phyloP scores from a whole-genome alignment of 1,140 invertebrate genomes.

The Philaenus spumarius region DNA sequence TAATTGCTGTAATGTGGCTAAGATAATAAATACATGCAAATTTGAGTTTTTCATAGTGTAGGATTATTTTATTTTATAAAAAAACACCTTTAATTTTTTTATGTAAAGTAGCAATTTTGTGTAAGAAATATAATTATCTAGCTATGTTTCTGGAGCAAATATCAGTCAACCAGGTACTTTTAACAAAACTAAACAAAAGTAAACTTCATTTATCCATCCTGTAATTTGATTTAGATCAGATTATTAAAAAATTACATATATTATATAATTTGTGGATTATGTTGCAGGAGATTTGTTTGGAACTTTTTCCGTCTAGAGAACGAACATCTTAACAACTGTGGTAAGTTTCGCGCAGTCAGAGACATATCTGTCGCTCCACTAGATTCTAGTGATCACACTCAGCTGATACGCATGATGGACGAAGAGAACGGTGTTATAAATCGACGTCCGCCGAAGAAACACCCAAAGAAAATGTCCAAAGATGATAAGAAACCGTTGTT shows the following conservation, averaged over 20 bases:
- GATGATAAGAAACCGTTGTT: slow-evolving; percentile 23
- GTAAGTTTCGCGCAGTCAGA: slow-evolving; percentile 84
- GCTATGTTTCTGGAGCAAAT: no score
- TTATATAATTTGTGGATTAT: slow-evolving; percentile 4
- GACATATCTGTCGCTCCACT: slow-evolving; percentile 85
- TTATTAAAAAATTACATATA: neutral
- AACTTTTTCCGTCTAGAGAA: slow-evolving; percentile 92
- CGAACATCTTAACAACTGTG: slow-evolving; percentile 91
- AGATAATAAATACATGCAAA: no score
- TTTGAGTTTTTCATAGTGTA: no score
- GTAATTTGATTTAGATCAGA: neutral
- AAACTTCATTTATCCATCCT: neutral
- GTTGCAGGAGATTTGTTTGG: slow-evolving; percentile 72
- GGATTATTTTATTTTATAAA: no score
- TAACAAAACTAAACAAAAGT: neutral
- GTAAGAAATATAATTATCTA: no score
- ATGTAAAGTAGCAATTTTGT: no score
- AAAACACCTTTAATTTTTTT: no score
- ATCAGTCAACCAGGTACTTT: neutral
- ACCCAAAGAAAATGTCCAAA: slow-evolving; percentile 25
- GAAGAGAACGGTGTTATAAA: slow-evolving; percentile 81
- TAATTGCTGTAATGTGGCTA: no score
- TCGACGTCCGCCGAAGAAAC: slow-evolving; percentile 39
- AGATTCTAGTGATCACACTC: slow-evolving; percentile 74
- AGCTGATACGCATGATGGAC: slow-evolving; percentile 94